Evolutionary conservation across 2,888 invertebrate genomes (phyloP), one percentile per base, ranked within the genome.

Genomic region (Tetrapedia diversipes): DNA sequence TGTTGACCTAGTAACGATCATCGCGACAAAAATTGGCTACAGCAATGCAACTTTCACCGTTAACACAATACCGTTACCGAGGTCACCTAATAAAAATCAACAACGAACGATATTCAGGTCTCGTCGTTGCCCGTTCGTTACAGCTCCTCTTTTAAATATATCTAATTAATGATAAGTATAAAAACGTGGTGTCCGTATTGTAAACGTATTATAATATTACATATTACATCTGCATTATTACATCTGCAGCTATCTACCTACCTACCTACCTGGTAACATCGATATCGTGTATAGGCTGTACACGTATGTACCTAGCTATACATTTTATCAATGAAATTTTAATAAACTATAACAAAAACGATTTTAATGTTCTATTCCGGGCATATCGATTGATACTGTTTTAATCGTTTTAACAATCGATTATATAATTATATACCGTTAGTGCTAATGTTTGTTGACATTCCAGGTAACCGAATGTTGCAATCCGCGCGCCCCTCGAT

Each of bases 151-250:
- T 67, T 43, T 76, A 77, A 78, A 76, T 32, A 22, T 19, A 6
- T n/a, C 45, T 77, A 71, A 78, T 71, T 59, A 54, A 61, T 24
- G 63, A 34, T 60, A 71, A 78, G 41, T 49, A 32, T 34, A 60
- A 59, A 76, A 66, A 45, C 51, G 43, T 7, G n/a, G n/a, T n/a
- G n/a, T n/a, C n/a, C n/a, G 22, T 11, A n/a, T 29, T 11, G 16
- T 32, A 29, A n/a, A 19, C 19, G 29, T 32, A 24, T 70, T 51
- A 39, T 11, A n/a, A n/a, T n/a, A n/a, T n/a, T n/a, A n/a, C n/a
- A n/a, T n/a, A n/a, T n/a, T n/a, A n/a, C n/a, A n/a, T n/a, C n/a
- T n/a, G n/a, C n/a, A n/a, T n/a, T n/a, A n/a, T n/a, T n/a, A n/a
- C n/a, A n/a, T n/a, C n/a, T n/a, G n/a, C n/a, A n/a, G n/a, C n/a